These are phyloP conservation scores for Xylota sylvarum DNA, from an alignment of 2,888 invertebrate genomes.

Conservation along the genomic window DNA sequence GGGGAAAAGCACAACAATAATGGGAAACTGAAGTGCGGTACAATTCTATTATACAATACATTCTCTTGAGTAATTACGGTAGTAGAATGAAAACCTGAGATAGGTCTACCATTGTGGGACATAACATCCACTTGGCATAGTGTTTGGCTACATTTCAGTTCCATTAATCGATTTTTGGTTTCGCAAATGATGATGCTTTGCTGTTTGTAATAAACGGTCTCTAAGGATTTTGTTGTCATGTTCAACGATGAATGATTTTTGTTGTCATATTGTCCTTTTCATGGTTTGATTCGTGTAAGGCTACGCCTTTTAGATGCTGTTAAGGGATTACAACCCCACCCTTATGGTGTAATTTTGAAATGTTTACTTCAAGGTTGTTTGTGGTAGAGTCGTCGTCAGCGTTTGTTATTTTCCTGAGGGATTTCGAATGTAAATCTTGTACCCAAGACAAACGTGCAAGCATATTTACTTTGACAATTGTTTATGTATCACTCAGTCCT, in stretches of 20 bases:
- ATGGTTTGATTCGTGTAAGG: slow-evolving; percentile 1
- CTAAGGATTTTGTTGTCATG: slow-evolving; percentile 3
- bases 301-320: slow-evolving; percentile 5
- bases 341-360: neutral
- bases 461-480: too few relatives aligned
- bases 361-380: neutral
- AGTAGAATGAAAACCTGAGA: slow-evolving; percentile 35
- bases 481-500: too few relatives aligned
- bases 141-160: slow-evolving; percentile 56
- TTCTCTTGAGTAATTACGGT: slow-evolving; percentile 57
- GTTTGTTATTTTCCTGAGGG: neutral
- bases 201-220: slow-evolving; percentile 26
- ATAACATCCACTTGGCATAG: slow-evolving; percentile 65
- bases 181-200: slow-evolving; percentile 35
- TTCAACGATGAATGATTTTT: neutral
- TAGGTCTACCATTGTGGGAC: slow-evolving; percentile 46
- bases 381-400: neutral
- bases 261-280: slow-evolving; percentile 1
- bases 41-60: slow-evolving; percentile 37
- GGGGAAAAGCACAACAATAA: slow-evolving; percentile 14
- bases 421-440: neutral
- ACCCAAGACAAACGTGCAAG: too few relatives aligned
- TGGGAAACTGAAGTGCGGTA: slow-evolving; percentile 34
- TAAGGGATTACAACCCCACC: neutral
- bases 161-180: slow-evolving; percentile 62